Conservation (phyloP, 2,888 invertebrate genomes). For the Altica lythri region DNA sequence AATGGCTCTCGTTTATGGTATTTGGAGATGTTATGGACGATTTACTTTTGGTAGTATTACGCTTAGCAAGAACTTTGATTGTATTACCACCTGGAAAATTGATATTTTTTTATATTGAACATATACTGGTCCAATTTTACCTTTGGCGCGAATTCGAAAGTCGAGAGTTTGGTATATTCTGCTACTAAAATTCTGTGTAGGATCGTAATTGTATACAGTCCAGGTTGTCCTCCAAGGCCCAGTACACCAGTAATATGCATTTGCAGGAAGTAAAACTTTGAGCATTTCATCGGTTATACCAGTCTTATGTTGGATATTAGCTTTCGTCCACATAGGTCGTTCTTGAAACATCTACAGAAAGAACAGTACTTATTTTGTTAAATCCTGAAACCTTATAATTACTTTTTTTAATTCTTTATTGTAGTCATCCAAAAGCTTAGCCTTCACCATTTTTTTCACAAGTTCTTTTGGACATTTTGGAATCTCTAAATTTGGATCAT, state of each 20-base stretch:
- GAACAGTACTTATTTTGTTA: too few species aligned
- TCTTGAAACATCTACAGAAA: slow-evolving; percentile 73
- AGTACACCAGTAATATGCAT: slow-evolving; percentile 82
- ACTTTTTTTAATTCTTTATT: slow-evolving; percentile 48
- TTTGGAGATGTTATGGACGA: background rate
- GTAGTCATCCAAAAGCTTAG: slow-evolving; percentile 49
- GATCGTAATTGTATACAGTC: slow-evolving; percentile 91
- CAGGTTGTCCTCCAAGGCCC: slow-evolving; percentile 95
- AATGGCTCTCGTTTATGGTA: slow-evolving; percentile 57
- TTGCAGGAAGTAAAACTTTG: slow-evolving; percentile 78
- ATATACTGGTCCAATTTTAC: slow-evolving; percentile 50
- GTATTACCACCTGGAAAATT: slow-evolving; percentile 58
- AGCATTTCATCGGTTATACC: slow-evolving; percentile 66
- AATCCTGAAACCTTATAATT: too few species aligned
- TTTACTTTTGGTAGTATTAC: slow-evolving; percentile 53
- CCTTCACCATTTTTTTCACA: slow-evolving; percentile 35
- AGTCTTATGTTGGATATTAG: slow-evolving; percentile 71
- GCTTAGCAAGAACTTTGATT: slow-evolving; percentile 60
- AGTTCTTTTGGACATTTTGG: slow-evolving; percentile 38
- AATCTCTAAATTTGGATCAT: slow-evolving; percentile 48
- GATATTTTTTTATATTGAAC: slow-evolving; percentile 1
- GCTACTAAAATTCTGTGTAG: slow-evolving; percentile 76
- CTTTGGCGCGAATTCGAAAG: slow-evolving; percentile 71
- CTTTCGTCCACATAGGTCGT: slow-evolving; percentile 88
- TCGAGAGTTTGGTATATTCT: slow-evolving; percentile 89